Evolutionary conservation across 2,797 vertebrate genomes (phyloP).

Genomic region (Peromyscus nudipes): DNA sequence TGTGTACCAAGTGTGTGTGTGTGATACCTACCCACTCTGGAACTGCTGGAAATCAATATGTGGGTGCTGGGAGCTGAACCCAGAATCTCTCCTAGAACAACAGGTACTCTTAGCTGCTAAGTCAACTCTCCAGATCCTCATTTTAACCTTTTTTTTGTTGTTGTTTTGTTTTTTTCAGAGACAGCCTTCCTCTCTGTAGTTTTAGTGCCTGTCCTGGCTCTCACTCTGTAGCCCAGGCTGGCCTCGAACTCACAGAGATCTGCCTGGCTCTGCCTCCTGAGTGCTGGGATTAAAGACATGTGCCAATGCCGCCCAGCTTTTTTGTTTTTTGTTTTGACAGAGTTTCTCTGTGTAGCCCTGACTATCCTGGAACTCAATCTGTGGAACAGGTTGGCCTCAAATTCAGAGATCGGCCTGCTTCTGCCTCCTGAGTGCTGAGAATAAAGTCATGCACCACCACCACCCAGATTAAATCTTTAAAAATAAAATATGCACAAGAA

Average conservation of each 20-base stretch:
- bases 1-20: not conserved
- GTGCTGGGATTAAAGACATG: too few relatives aligned
- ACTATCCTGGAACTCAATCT: not conserved
- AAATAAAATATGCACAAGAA: constrained; percentile 33
- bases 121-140: not conserved
- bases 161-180: not conserved
- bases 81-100: not conserved
- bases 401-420: not conserved
- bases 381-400: not conserved
- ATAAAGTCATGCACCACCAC: not conserved
- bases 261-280: too few relatives aligned
- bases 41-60: not conserved
- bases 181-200: too few relatives aligned
- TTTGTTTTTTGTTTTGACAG: too few relatives aligned
- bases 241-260: too few relatives aligned
- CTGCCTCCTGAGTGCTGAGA: not conserved
- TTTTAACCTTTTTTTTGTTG: constrained; percentile 18
- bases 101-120: not conserved
- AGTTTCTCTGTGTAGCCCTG: not conserved
- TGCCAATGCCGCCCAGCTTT: not conserved
- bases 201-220: too few relatives aligned
- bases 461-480: not conserved
- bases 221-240: too few relatives aligned
- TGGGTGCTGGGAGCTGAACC: not conserved
- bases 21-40: not conserved